Evolutionary conservation across 1,140 invertebrate genomes (phyloP).

Genomic region (Calosoma granatense): DNA sequence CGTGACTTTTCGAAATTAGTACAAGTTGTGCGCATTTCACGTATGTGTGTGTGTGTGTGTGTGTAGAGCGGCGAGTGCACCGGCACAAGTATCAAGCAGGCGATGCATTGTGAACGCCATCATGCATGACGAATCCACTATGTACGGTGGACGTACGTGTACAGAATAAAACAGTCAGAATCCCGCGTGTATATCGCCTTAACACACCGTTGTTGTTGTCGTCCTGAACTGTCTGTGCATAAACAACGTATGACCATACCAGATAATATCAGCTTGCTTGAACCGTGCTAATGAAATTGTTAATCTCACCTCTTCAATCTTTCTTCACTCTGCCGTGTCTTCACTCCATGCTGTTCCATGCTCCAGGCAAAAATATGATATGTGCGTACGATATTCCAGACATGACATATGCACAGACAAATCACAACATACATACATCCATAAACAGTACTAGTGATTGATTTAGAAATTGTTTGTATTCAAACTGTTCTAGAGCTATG

Average conservation of each 20-base stretch:
- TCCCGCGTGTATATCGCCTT: neutral
- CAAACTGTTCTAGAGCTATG: too few relatives aligned
- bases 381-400: too few relatives aligned
- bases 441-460: too few relatives aligned
- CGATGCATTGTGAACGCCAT: neutral
- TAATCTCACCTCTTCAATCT: neutral
- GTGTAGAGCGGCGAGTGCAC: neutral
- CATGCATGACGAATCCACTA: neutral
- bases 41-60: neutral
- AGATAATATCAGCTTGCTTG: neutral
- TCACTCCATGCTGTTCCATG: too few relatives aligned
- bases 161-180: neutral
- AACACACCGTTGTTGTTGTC: neutral
- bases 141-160: neutral
- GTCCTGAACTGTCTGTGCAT: neutral
- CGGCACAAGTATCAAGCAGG: neutral
- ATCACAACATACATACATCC: too few relatives aligned
- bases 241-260: too few relatives aligned
- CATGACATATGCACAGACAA: too few relatives aligned
- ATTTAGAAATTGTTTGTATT: too few relatives aligned
- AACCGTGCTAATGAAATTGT: neutral
- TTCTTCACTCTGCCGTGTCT: too few relatives aligned
- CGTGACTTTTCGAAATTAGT: slow-evolving; percentile 4
- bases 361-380: too few relatives aligned
- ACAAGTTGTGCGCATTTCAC: slow-evolving; percentile 3